Evolutionary conservation across 2,113 vertebrate genomes (phyloP), one percentile per base, ranked within the genome.

Genomic region (Oncorhynchus masou): DNA sequence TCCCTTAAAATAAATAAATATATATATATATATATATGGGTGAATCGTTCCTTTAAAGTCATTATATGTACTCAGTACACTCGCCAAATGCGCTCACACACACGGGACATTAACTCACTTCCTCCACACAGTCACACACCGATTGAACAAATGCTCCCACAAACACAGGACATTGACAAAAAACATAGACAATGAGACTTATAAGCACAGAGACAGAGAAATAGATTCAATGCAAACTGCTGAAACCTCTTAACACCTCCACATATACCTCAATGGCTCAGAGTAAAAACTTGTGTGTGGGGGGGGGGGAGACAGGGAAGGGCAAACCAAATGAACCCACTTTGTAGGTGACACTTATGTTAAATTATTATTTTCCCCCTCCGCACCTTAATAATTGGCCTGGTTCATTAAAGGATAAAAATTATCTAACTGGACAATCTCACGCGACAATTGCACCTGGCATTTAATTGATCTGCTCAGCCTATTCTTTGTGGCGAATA

Each of bases 401-500:
- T 45, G 67, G 27, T 69, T 27, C 19, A 39, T 39, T 39, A 69
- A 69, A 45, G 31, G 31, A 39, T 22, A 45, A 69, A 68, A 39
- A 45, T 45, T 34, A 39, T 69, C 20, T 34, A 20, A 69, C 67
- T 39, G 19, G 31, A 69, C 67, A 69, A 15, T 69, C 67, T 19
- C 19, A 15, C 20, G 20, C 5, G 1, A 69, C 20, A n/a, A 31
- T 45, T 31, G 67, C 31, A 34, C 15, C 16, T 19, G 34, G 27
- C 67, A 39, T 27, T 69, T 20, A 34, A 69, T 39, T 45, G 67
- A 34, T 69, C 67, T 20, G 34, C 67, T 69, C 67, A 69, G 67
- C 67, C 29, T 45, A 45, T 45, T 69, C 67, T 69, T 20, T 5
- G 2, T 27, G 31, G 19, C 13, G 67, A 45, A 69, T 39, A 20